Evolutionary conservation across 2,113 vertebrate species (phyloP), one percentile per base, ranked within the genome.

Genomic region (Scomber scombrus): DNA sequence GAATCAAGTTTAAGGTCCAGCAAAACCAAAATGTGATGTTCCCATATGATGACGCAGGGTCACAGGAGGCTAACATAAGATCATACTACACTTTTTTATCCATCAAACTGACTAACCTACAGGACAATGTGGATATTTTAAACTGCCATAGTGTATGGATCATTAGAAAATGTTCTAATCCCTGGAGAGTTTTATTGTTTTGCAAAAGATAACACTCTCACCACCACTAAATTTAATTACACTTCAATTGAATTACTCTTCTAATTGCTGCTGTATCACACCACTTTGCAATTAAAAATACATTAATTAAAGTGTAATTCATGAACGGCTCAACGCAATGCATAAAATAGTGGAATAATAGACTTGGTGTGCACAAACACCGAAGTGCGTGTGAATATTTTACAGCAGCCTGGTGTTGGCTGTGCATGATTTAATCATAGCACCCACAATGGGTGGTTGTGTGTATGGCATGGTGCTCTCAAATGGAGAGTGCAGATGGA

Each of bases 231-330:
- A 77, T 67, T 11, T 26, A 70, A 87, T 78, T 74, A 63, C 16
- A 56, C 62, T 57, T 60, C 50, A 26, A 75, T 69, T 62, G 29
- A 74, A 84, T 77, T 70, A 66, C 34, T 61, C 29, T 19, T 50
- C 40, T 34, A 60, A 71, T 34, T 69, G 54, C 9, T 10, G 23
- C 49, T 63, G 34, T 51, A 60, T 57, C 57, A 62, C 15, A 80
- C 50, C 19, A 46, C 52, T 49, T 19, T 68, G 52, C n/a, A 72
- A 78, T 79, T 63, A 75, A 69, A 74, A 61, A 26, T 18, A 49
- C 18, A 61, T 67, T 56, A 67, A 77, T 85, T 61, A 43, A 66
- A 75, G 52, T 71, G 40, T 31, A 70, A 52, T 72, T 64, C 49
- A 56, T 72, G 57, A 80, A 80, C 31, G n/a, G n/a, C 40, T 60